Evolutionary conservation across 2,797 vertebrate species (phyloP).

Genomic region (Muscicapa striata): DNA sequence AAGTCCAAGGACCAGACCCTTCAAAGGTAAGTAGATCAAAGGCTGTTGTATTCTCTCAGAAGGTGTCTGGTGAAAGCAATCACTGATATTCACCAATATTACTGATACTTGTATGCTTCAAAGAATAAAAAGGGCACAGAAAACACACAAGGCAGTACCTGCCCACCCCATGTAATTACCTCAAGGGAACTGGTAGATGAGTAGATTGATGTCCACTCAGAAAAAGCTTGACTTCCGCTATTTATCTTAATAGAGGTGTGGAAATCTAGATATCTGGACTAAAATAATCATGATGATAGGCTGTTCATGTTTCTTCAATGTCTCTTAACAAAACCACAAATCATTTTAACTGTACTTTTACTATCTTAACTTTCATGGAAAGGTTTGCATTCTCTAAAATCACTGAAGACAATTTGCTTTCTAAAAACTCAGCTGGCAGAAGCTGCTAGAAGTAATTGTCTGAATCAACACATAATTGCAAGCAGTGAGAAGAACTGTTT

Average conservation of each 20-base stretch:
- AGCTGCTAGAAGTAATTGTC: not conserved
- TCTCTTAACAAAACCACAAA: not conserved
- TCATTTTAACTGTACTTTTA: not conserved
- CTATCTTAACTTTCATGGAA: not conserved
- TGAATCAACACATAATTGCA: not conserved
- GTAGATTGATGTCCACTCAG: not conserved
- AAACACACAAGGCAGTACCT: not conserved
- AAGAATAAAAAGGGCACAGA: slow-evolving; percentile 11
- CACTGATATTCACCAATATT: slow-evolving; percentile 23
- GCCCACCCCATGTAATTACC: not conserved
- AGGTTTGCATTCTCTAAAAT: not conserved
- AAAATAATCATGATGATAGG: not conserved
- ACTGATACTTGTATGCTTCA: slow-evolving; percentile 1
- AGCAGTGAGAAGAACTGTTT: not conserved
- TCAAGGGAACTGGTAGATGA: not conserved
- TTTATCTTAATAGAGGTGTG: not conserved
- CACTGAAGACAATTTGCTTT: not conserved
- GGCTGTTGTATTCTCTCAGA: slow-evolving; percentile 50
- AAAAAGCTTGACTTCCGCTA: not conserved
- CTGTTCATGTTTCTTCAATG: not conserved
- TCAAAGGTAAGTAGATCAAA: slow-evolving; percentile 56
- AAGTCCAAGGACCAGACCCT: slow-evolving; percentile 34
- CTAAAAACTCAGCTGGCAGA: not conserved
- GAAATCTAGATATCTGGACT: not conserved
- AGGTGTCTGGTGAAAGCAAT: not conserved